These are phyloP conservation scores for Cydia pomonella DNA, from an alignment of 1,140 invertebrate species.

Conservation along the genomic window DNA sequence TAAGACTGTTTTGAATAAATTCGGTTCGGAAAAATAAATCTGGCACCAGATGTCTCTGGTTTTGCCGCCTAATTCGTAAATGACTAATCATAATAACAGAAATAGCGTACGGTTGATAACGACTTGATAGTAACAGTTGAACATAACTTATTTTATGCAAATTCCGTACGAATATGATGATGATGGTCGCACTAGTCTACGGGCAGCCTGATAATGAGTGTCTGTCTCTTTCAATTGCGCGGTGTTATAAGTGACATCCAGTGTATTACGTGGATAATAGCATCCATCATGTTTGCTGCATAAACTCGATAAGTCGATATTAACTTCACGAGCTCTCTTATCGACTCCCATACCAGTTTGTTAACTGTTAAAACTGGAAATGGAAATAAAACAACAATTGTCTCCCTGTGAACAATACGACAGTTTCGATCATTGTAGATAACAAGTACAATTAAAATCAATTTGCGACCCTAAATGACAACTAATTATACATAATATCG, in stretches of 20 bases:
- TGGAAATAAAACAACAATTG: conserved; percentile 2
- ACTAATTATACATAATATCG: conserved; percentile 1
- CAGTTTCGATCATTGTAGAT: neutral
- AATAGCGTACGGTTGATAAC: neutral
- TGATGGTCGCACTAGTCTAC: no score
- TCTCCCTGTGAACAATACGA: neutral
- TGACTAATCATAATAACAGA: conserved; percentile 2
- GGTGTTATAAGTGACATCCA: no score
- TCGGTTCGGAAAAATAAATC: no score
- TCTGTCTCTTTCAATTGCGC: no score
- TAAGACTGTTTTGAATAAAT: neutral
- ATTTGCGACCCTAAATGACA: neutral
- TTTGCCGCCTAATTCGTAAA: neutral
- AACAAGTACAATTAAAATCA: neutral
- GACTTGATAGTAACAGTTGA: neutral
- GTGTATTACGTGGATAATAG: no score
- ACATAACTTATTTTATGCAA: neutral
- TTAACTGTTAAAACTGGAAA: neutral
- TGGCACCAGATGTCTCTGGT: conserved; percentile 3
- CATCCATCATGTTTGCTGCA: no score
- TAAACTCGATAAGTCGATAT: neutral
- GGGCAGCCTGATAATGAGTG: no score
- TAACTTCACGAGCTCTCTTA: neutral
- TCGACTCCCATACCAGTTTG: neutral
- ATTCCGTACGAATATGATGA: neutral